Percentiles rank a stretch among this genome's conserved stretches.
Conservation (phyloP, 2,113 vertebrate genomes). For the Varanus salvator region DNA sequence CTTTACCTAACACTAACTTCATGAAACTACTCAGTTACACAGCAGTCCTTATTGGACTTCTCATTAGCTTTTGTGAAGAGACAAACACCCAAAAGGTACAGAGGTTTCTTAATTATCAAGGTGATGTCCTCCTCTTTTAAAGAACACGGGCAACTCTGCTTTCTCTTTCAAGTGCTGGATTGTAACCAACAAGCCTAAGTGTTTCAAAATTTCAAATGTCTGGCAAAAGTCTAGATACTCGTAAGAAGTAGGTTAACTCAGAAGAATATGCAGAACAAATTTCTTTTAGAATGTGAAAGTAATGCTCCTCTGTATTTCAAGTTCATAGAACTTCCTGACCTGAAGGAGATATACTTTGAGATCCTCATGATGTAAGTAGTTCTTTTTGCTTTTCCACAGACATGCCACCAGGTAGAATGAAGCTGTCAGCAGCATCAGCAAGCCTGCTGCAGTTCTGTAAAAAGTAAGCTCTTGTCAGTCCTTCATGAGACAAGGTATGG, state of each 20-base stretch:
- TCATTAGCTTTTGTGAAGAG: background rate
- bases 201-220: background rate
- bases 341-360: constrained; percentile 80
- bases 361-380: constrained; percentile 66
- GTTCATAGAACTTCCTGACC: constrained; percentile 77
- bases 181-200: background rate
- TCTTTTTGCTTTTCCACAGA: constrained; percentile 73
- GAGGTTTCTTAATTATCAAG: background rate
- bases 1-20: background rate
- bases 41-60: background rate
- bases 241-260: background rate
- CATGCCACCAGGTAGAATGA: constrained; percentile 74
- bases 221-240: background rate
- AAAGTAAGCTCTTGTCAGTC: constrained; percentile 37
- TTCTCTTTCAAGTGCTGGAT: background rate
- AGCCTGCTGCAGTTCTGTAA: constrained; percentile 82
- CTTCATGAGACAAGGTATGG: constrained; percentile 10
- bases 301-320: background rate
- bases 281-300: background rate
- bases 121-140: background rate
- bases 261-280: background rate
- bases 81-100: background rate
- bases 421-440: constrained; percentile 82
- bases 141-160: background rate
- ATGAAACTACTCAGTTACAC: background rate